Conservation (phyloP, 2,888 invertebrate species). For the Zeuzera pyrina region DNA sequence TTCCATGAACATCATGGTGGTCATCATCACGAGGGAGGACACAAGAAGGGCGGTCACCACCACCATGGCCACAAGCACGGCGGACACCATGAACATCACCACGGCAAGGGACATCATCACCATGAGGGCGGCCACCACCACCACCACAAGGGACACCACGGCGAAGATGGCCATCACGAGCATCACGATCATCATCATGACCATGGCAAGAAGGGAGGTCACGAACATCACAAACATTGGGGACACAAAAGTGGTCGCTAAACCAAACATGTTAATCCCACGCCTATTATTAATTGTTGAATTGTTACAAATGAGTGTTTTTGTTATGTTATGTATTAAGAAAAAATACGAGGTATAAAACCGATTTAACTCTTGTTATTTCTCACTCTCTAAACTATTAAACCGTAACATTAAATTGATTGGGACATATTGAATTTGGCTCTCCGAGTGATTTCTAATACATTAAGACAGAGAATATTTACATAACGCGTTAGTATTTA, state of each 20-base stretch:
- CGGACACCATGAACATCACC: slow-evolving; percentile 82
- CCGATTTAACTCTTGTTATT: too few species aligned
- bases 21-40: slow-evolving; percentile 82
- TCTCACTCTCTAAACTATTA: too few species aligned
- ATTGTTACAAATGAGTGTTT: slow-evolving; percentile 24
- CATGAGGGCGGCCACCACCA: slow-evolving; percentile 85
- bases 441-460: too few species aligned
- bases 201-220: slow-evolving; percentile 85
- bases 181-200: slow-evolving; percentile 81
- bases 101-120: slow-evolving; percentile 84
- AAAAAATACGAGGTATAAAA: neutral
- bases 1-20: slow-evolving; percentile 84
- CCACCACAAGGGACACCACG: slow-evolving; percentile 84
- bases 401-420: too few species aligned
- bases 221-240: slow-evolving; percentile 86
- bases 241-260: slow-evolving; percentile 73
- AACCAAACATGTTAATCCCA: slow-evolving; percentile 20
- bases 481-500: too few species aligned
- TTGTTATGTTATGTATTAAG: slow-evolving; percentile 29
- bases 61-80: slow-evolving; percentile 86
- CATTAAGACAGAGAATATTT: too few species aligned
- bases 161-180: slow-evolving; percentile 82
- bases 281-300: slow-evolving; percentile 41
- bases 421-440: too few species aligned
- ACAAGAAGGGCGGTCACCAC: slow-evolving; percentile 85